These are phyloP conservation scores for Fissipunctia ypsillon DNA, from an alignment of 2,888 invertebrate genomes.

Conservation along the genomic window DNA sequence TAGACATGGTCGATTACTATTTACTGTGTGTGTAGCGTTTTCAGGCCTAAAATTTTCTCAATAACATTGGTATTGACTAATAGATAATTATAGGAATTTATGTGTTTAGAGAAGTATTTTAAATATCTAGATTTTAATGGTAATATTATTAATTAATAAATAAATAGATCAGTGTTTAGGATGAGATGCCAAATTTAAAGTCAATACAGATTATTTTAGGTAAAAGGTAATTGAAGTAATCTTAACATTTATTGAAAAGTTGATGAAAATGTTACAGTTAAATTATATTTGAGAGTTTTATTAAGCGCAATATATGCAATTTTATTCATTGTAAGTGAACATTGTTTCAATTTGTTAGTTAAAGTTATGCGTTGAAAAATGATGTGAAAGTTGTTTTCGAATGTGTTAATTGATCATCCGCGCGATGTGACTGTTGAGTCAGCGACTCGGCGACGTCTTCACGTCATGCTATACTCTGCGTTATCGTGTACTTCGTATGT, in stretches of 20 bases:
- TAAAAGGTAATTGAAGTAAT: conserved; percentile 90
- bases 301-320: conserved; percentile 90
- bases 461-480: conserved; percentile 58
- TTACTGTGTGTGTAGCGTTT: conserved; percentile 85
- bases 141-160: conserved; percentile 85
- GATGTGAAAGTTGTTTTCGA: conserved; percentile 83
- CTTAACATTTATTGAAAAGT: conserved; percentile 90
- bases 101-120: conserved; percentile 91
- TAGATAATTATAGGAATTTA: conserved; percentile 90
- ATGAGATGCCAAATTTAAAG: conserved; percentile 92
- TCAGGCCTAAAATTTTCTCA: conserved; percentile 88
- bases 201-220: conserved; percentile 92
- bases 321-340: conserved; percentile 90
- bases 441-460: conserved; percentile 62
- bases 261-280: conserved; percentile 90
- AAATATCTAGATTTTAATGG: conserved; percentile 89
- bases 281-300: conserved; percentile 91
- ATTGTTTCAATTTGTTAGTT: conserved; percentile 90
- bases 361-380: conserved; percentile 89
- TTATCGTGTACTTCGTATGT: conserved; percentile 52
- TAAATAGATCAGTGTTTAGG: conserved; percentile 90
- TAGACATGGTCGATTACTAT: conserved; percentile 68
- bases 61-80: conserved; percentile 88
- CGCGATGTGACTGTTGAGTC: conserved; percentile 58
- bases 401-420: conserved; percentile 68